Evolutionary conservation across 2,888 invertebrate genomes (phyloP), one percentile per base, ranked within the genome.

Genomic region (Caenorhabditis japonica): DNA sequence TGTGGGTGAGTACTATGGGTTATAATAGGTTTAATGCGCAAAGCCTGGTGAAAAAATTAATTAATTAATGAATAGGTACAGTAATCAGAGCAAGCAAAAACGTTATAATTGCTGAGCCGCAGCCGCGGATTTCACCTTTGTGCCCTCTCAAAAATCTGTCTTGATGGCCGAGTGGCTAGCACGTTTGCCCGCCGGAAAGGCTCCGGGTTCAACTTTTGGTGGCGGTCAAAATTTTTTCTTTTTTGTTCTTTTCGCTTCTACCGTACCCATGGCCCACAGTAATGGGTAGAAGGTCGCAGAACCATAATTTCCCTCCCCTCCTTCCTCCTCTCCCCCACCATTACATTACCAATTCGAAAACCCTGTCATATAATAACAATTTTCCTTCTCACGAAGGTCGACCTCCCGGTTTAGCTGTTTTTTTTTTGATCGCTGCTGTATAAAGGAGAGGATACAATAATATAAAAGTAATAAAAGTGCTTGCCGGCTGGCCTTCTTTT

Each of bases 1-100:
- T 87, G 87, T 76, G 52, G 72, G 84, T 86, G 39, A 59, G 79
- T 73, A 44, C 15, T 47, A 4, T 38, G 4, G 13, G 12, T 15
- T 38, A 12, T 12, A 13, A 38, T 4, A 3, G 38, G 38, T n/a
- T n/a, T n/a, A n/a, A n/a, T n/a, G n/a, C n/a, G n/a, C n/a, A n/a
- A n/a, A n/a, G n/a, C n/a, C n/a, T n/a, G n/a, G n/a, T n/a, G n/a
- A n/a, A n/a, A n/a, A n/a, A n/a, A n/a, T n/a, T n/a, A n/a, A n/a
- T n/a, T n/a, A n/a, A n/a, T n/a, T n/a, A n/a, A n/a, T n/a, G n/a
- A n/a, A n/a, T 15, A 39, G 39, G 5, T 39, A 39, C 39, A 39
- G 39, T 39, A 39, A 39, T 12, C 39, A 3, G 15, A 7, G n/a
- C 8, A 39, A n/a, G n/a, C n/a, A n/a, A n/a, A n/a, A n/a, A n/a